Evolutionary conservation across 2,888 invertebrate genomes (phyloP).

Genomic region (Lithophane socia): DNA sequence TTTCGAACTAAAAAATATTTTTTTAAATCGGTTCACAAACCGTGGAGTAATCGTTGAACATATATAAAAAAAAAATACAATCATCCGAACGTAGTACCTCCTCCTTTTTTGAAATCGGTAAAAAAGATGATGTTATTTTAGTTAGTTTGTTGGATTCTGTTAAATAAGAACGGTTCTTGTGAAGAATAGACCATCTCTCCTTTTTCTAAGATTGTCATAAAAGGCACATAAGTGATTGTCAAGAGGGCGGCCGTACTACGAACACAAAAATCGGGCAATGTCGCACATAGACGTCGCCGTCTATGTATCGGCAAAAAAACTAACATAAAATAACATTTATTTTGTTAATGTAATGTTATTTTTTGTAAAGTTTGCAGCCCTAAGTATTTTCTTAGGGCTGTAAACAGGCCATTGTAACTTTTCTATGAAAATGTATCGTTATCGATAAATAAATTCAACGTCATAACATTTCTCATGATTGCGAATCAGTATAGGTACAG

Average conservation of each 20-base stretch:
- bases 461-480: background rate
- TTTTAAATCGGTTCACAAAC: too few species aligned
- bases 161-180: constrained; percentile 12
- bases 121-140: constrained; percentile 14
- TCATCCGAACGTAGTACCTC: too few species aligned
- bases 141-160: constrained; percentile 14
- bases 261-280: background rate
- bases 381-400: too few species aligned
- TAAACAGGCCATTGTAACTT: background rate
- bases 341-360: background rate
- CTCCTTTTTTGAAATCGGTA: too few species aligned
- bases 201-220: background rate
- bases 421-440: too few species aligned
- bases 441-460: background rate
- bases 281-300: background rate
- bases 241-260: background rate
- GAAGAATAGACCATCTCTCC: background rate
- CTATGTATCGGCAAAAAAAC: background rate
- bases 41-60: too few species aligned
- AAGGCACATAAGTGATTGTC: constrained; percentile 17
- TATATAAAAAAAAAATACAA: too few species aligned
- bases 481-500: background rate
- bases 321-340: background rate
- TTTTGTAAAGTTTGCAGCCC: background rate
- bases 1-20: too few species aligned